Evolutionary conservation across 2,113 vertebrate genomes (phyloP).

Genomic region (Nestor notabilis): DNA sequence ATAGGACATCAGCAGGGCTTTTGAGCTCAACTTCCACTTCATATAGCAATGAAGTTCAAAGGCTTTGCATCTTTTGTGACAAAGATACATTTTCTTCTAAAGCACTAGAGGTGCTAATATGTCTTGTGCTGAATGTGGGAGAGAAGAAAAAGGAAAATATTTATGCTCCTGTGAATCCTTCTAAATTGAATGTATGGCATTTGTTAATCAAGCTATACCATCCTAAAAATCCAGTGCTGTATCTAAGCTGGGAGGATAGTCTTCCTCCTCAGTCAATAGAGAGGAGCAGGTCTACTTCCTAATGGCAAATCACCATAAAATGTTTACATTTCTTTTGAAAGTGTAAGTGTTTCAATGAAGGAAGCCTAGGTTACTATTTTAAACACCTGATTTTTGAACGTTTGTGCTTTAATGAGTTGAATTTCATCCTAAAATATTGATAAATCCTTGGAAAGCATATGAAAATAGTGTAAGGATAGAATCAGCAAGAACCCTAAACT

Average conservation of each 20-base stretch:
- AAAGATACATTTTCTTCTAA: background rate
- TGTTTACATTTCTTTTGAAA: background rate
- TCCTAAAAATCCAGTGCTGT: background rate
- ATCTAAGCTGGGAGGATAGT: background rate
- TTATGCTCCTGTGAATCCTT: background rate
- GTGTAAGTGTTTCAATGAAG: background rate
- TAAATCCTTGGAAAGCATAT: background rate
- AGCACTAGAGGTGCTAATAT: background rate
- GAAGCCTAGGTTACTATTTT: background rate
- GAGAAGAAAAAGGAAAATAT: background rate
- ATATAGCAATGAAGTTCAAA: background rate
- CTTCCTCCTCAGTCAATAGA: background rate
- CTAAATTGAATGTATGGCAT: background rate
- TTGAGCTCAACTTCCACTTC: background rate
- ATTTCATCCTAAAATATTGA: background rate
- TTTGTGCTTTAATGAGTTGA: background rate
- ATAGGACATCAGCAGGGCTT: background rate
- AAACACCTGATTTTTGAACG: fast-evolving
- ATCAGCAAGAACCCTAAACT: background rate
- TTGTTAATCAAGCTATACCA: background rate
- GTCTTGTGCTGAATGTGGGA: background rate
- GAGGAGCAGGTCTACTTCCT: background rate
- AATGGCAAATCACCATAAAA: background rate
- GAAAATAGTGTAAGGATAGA: background rate
- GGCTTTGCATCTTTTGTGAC: background rate